These are phyloP conservation scores for Petaurus breviceps DNA, from an alignment of 2,113 vertebrate species.

Conservation along the genomic window DNA sequence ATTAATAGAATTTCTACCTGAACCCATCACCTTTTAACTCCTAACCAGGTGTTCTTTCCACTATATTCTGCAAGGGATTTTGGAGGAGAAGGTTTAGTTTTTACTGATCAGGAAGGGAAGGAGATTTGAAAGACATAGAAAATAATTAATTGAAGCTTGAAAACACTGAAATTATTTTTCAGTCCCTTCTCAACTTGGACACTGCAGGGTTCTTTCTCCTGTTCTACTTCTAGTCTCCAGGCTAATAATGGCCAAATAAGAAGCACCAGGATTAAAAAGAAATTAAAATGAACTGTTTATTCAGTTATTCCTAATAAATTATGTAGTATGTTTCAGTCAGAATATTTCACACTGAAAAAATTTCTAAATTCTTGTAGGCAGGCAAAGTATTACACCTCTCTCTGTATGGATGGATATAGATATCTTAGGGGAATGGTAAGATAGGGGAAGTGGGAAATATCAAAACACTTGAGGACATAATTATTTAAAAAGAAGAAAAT, in stretches of 20 bases:
- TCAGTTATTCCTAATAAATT: constrained; percentile 97
- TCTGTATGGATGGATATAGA: constrained; percentile 83
- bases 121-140: background rate
- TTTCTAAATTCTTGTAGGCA: constrained; percentile 93
- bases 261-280: background rate
- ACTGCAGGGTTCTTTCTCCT: background rate
- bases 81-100: background rate
- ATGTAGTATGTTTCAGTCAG: constrained; percentile 93
- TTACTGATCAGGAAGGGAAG: background rate
- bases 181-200: background rate
- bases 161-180: background rate
- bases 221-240: background rate
- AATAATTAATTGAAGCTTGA: background rate
- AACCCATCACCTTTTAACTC: background rate
- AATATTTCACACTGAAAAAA: constrained; percentile 90
- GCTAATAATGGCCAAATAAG: background rate
- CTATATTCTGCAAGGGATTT: background rate
- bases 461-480: constrained; percentile 86
- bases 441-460: constrained; percentile 84
- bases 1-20: background rate
- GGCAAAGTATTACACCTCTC: constrained; percentile 97
- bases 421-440: constrained; percentile 40
- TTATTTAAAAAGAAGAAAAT: constrained; percentile 89
- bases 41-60: background rate
- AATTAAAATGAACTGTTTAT: constrained; percentile 92